Evolutionary conservation across 2,888 invertebrate genomes (phyloP).

Genomic region (Drosophila vallismaia): DNA sequence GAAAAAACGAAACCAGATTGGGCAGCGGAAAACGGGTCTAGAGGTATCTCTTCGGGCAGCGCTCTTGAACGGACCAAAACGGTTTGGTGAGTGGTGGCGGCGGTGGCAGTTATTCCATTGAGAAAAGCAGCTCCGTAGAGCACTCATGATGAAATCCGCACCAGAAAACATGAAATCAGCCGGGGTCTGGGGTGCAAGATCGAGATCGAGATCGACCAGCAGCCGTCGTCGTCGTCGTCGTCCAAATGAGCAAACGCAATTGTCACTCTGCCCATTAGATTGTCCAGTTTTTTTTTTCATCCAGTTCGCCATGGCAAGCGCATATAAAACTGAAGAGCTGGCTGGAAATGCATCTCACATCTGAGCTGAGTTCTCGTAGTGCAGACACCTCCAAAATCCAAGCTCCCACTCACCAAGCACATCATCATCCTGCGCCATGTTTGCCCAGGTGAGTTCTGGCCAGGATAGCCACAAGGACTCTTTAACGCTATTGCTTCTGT

Average conservation of each 20-base stretch:
- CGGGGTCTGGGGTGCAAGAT: constrained; percentile 44
- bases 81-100: constrained; percentile 19
- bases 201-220: constrained; percentile 40
- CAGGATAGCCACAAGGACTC: constrained; percentile 2
- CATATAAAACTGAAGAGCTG: constrained; percentile 83
- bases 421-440: constrained; percentile 68
- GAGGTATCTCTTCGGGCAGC: constrained; percentile 29
- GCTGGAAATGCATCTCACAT: constrained; percentile 82
- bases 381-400: constrained; percentile 64
- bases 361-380: constrained; percentile 82
- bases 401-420: constrained; percentile 33
- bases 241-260: constrained; percentile 58
- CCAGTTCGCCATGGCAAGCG: constrained; percentile 19
- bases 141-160: constrained; percentile 68
- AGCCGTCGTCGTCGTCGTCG: constrained; percentile 4
- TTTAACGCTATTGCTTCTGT: not conserved
- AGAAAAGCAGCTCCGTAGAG: constrained; percentile 55
- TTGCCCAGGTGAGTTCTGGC: constrained; percentile 79
- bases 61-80: constrained; percentile 55
- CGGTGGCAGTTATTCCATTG: constrained; percentile 62
- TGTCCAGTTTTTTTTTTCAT: constrained; percentile 32
- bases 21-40: constrained; percentile 60
- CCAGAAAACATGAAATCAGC: constrained; percentile 64
- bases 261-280: constrained; percentile 69
- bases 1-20: constrained; percentile 64